Conservation (phyloP, 2,113 vertebrate species). For the Enhydra lutris region DNA sequence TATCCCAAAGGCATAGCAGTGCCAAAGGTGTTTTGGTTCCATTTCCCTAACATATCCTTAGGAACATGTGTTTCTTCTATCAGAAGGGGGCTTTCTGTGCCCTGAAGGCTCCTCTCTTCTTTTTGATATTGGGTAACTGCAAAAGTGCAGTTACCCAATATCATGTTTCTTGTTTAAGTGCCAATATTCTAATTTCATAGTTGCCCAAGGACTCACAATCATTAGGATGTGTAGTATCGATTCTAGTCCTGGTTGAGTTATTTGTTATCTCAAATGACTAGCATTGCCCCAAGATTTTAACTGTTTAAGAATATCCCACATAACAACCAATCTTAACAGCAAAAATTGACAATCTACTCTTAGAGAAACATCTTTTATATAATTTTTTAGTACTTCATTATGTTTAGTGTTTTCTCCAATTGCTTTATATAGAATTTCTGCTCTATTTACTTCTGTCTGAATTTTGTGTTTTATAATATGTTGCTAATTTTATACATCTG, state of each 20-base stretch:
- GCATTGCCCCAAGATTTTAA: neutral
- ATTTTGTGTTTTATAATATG: neutral
- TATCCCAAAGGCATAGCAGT: neutral
- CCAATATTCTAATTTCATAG: neutral
- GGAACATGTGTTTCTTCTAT: neutral
- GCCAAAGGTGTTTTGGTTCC: neutral
- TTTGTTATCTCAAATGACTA: neutral
- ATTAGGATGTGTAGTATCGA: neutral
- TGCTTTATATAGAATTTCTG: neutral
- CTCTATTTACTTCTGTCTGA: neutral
- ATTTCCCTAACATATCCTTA: neutral
- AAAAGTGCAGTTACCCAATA: neutral
- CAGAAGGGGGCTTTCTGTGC: neutral
- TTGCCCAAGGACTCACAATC: neutral
- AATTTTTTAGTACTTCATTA: neutral
- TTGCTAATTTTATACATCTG: neutral
- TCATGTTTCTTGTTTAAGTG: neutral
- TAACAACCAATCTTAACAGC: neutral
- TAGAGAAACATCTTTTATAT: neutral
- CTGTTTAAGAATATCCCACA: neutral
- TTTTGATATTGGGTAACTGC: neutral
- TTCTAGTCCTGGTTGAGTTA: neutral
- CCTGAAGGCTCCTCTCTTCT: neutral
- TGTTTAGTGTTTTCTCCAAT: neutral
- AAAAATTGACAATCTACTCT: neutral